A percentile compares a stretch with the other conserved stretches of the same genome.
Evolutionary conservation across 2,888 invertebrate genomes (phyloP).

Genomic region (Sinelater perroti): DNA sequence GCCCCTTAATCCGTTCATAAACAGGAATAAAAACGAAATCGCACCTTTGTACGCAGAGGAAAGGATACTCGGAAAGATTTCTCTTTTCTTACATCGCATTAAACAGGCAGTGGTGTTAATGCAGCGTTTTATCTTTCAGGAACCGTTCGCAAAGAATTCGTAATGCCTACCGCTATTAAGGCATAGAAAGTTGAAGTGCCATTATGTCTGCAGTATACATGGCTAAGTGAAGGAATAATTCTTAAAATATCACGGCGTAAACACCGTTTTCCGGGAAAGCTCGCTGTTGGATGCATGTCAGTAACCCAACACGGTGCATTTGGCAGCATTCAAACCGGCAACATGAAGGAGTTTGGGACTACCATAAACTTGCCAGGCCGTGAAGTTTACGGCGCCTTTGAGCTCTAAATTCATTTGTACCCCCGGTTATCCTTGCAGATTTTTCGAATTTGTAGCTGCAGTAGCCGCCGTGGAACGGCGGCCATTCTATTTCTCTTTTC

Average conservation of each 20-base stretch:
- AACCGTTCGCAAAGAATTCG: constrained; percentile 26
- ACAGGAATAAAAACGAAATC: neutral
- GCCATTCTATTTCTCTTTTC: too few species aligned
- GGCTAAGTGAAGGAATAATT: constrained; percentile 12
- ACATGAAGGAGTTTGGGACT: constrained; percentile 1
- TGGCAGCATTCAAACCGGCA: constrained; percentile 7
- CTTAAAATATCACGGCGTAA: constrained; percentile 23
- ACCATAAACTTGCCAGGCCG: neutral
- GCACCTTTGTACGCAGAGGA: constrained; percentile 8
- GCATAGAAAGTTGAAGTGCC: constrained; percentile 24
- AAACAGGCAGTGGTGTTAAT: constrained; percentile 20
- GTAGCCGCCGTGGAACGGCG: too few species aligned
- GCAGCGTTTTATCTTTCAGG: constrained; percentile 22
- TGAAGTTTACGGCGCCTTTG: constrained; percentile 12
- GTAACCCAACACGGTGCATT: constrained; percentile 16
- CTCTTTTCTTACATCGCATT: constrained; percentile 17
- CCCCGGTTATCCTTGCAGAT: too few species aligned
- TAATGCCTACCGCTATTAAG: constrained; percentile 26
- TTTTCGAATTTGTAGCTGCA: too few species aligned
- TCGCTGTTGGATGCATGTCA: constrained; percentile 10
- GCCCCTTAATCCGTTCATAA: constrained; percentile 5
- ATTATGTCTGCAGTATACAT: constrained; percentile 14
- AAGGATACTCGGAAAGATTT: constrained; percentile 12
- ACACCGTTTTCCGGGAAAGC: constrained; percentile 18
- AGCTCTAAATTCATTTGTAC: constrained; percentile 4